A percentile compares a stretch with the other conserved stretches of the same genome.
These are phyloP conservation scores for Esox masquinongy DNA, from an alignment of 2,797 vertebrate species.

Conservation along the genomic window DNA sequence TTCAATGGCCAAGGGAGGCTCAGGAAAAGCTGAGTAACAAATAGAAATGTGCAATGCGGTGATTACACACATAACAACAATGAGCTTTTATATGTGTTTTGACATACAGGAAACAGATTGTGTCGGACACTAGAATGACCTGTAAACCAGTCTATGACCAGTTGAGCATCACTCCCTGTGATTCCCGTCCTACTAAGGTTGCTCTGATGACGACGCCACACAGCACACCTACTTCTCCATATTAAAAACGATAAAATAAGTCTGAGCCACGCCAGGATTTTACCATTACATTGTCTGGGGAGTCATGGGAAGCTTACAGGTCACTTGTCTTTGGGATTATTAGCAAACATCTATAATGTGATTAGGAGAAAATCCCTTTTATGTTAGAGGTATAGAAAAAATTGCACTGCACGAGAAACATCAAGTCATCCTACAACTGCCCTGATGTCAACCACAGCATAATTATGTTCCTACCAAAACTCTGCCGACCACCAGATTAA, in stretches of 20 bases:
- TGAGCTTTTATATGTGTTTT: background rate
- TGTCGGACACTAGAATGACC: background rate
- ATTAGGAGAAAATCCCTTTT: constrained; percentile 61
- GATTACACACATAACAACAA: no score
- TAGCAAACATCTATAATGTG: constrained; percentile 55
- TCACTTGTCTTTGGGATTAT: constrained; percentile 42
- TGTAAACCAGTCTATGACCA: background rate
- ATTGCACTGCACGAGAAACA: constrained; percentile 20
- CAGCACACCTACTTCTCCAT: background rate
- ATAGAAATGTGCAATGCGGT: background rate
- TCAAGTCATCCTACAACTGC: background rate
- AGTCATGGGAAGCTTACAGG: constrained; percentile 7
- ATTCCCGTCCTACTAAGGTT: background rate
- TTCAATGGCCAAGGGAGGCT: no score
- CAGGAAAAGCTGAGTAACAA: no score
- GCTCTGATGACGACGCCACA: background rate
- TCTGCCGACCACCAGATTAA: no score
- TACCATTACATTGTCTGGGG: constrained; percentile 12
- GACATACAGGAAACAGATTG: background rate
- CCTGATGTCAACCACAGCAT: background rate
- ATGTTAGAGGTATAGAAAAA: constrained; percentile 40
- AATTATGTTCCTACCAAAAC: no score
- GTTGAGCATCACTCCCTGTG: background rate
- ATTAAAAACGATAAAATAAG: background rate
- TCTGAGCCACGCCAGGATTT: constrained; percentile 5